A percentile compares a stretch with the other conserved stretches of the same genome.
Evolutionary conservation across 2,113 vertebrate species (phyloP).

Genomic region (Leptosomus discolor): DNA sequence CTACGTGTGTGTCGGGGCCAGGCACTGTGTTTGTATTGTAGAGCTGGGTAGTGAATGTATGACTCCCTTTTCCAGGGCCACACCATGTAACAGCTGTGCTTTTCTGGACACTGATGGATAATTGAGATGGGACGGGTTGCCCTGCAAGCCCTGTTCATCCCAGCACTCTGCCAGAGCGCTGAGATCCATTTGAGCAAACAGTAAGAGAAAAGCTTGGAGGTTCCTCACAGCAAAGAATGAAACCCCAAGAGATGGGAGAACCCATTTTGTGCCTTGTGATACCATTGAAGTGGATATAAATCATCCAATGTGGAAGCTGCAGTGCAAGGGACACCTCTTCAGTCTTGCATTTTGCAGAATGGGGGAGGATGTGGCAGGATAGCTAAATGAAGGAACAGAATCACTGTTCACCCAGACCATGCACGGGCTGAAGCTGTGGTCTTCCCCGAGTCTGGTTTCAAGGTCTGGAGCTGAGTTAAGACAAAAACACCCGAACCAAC

Average conservation of each 20-base stretch:
- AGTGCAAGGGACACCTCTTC: neutral
- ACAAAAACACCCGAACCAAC: neutral
- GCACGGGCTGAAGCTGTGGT: fast-evolving
- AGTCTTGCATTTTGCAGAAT: neutral
- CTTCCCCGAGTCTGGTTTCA: neutral
- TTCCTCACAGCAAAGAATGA: neutral
- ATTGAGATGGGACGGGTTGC: neutral
- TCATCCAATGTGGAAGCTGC: neutral
- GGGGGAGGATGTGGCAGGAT: neutral
- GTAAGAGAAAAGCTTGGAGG: neutral
- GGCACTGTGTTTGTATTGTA: neutral
- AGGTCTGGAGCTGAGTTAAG: neutral
- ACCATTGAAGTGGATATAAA: neutral
- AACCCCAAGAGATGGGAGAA: neutral
- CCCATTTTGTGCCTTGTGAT: neutral
- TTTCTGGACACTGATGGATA: neutral
- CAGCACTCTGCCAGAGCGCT: neutral
- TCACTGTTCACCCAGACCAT: neutral
- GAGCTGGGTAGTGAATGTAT: neutral
- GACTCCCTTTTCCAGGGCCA: neutral
- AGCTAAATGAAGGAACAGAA: neutral
- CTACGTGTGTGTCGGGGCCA: neutral
- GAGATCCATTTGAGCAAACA: neutral
- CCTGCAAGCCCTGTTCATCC: neutral
- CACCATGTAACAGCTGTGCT: neutral